A percentile compares a stretch with the other conserved stretches of the same genome.
These are phyloP conservation scores for Pelagia noctiluca DNA, from an alignment of 30 jellyfish, hydroid and myxozoan species.

Conservation along the genomic window DNA sequence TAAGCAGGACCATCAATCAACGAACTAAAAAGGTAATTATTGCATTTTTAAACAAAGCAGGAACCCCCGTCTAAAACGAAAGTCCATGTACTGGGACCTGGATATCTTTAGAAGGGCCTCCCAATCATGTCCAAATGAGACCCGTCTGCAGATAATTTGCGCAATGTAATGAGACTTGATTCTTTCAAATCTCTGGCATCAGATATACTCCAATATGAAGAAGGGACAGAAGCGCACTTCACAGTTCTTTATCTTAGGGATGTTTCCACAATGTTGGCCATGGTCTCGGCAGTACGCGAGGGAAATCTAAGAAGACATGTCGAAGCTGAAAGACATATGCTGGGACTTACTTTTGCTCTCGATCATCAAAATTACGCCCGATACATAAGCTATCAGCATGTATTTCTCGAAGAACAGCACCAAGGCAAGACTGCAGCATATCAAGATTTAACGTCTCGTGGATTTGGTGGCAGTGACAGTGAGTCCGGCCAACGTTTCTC, in stretches of 20 bases:
- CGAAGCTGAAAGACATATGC: too few species aligned
- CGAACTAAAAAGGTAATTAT: neutral
- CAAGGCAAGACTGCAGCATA: too few species aligned
- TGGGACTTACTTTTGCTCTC: too few species aligned
- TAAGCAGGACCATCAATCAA: neutral
- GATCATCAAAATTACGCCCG: too few species aligned
- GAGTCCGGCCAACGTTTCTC: too few species aligned
- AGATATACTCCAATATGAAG: neutral
- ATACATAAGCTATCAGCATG: too few species aligned
- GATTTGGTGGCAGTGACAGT: too few species aligned
- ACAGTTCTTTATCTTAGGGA: neutral
- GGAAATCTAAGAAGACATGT: too few species aligned
- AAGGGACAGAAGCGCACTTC: neutral
- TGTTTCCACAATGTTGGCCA: neutral
- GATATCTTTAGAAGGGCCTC: neutral
- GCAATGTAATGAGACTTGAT: neutral
- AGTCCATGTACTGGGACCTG: slow-evolving; percentile 4
- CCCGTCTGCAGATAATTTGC: neutral
- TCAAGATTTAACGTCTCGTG: too few species aligned
- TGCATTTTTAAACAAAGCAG: too few species aligned
- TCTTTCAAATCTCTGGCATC: neutral
- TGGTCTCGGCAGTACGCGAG: neutral
- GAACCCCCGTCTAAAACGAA: slow-evolving; percentile 1
- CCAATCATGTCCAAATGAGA: neutral
- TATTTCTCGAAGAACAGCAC: too few species aligned